phyloP scores from a whole-genome alignment of 2,113 vertebrate species.

The Eudyptes chrysolophus region DNA sequence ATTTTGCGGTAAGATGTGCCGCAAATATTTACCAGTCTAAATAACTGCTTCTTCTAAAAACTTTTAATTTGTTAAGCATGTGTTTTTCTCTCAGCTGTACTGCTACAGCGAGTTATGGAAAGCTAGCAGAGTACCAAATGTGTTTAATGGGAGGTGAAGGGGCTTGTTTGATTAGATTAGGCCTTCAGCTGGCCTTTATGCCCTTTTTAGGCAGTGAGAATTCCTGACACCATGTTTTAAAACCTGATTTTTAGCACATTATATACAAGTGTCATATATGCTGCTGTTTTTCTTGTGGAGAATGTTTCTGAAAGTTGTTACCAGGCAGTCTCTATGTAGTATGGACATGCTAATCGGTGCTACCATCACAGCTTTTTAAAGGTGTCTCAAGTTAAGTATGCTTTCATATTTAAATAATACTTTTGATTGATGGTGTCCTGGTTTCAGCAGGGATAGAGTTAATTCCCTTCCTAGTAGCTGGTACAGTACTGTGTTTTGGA shows the following conservation, averaged over 20 bases:
- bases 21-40: neutral
- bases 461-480: too few relatives aligned
- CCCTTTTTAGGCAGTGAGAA: neutral
- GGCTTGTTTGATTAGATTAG: neutral
- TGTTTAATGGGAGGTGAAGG: neutral
- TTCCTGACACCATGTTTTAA: neutral
- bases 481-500: too few relatives aligned
- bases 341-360: neutral
- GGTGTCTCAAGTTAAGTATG: neutral
- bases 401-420: neutral
- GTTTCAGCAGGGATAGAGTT: too few relatives aligned
- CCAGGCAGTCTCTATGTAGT: neutral
- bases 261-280: neutral
- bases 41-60: neutral
- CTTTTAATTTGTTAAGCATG: neutral
- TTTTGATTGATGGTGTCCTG: neutral
- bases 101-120: neutral
- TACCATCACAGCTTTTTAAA: neutral
- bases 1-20: neutral
- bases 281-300: neutral
- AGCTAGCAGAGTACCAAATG: neutral
- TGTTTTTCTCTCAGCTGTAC: neutral
- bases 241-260: slow-evolving; percentile 1
- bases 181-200: neutral
- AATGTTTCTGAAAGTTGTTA: neutral